phyloP scores from a whole-genome alignment of 2,113 vertebrate species.

The Theristicus caerulescens region DNA sequence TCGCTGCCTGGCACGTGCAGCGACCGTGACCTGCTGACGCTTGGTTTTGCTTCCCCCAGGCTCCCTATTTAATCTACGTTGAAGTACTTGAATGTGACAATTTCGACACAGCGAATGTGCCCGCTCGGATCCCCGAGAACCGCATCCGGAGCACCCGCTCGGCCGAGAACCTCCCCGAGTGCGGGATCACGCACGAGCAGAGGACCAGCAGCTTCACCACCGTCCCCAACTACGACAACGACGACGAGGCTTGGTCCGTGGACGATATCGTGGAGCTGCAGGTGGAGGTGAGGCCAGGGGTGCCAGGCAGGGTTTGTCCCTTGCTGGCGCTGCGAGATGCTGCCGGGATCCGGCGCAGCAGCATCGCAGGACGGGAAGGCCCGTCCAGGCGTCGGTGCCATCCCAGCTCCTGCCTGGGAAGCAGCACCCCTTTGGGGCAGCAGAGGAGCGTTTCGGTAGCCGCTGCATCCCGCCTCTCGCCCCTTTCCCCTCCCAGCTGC shows the following conservation, averaged over 20 bases:
- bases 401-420: background rate
- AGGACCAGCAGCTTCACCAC: slow-evolving; percentile 87
- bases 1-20: fast-evolving
- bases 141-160: slow-evolving; percentile 93
- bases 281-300: slow-evolving; percentile 85
- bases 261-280: slow-evolving; percentile 95
- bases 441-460: background rate
- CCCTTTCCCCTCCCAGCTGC: slow-evolving; percentile 75
- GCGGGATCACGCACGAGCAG: slow-evolving; percentile 86
- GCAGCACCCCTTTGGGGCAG: background rate
- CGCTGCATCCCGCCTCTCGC: background rate
- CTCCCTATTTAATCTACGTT: slow-evolving; percentile 95
- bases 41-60: slow-evolving; percentile 63
- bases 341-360: background rate
- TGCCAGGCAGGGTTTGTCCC: background rate
- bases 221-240: slow-evolving; percentile 94
- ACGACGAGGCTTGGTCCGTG: slow-evolving; percentile 95
- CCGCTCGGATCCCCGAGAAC: slow-evolving; percentile 90
- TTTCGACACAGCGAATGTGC: slow-evolving; percentile 90
- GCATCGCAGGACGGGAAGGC: fast-evolving
- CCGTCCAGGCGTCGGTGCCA: background rate
- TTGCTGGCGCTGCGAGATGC: background rate
- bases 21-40: fast-evolving
- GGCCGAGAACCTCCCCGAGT: slow-evolving; percentile 93
- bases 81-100: slow-evolving; percentile 97